These are phyloP conservation scores for Psittacus erithacus DNA, from an alignment of 2,113 vertebrate species.

Conservation along the genomic window DNA sequence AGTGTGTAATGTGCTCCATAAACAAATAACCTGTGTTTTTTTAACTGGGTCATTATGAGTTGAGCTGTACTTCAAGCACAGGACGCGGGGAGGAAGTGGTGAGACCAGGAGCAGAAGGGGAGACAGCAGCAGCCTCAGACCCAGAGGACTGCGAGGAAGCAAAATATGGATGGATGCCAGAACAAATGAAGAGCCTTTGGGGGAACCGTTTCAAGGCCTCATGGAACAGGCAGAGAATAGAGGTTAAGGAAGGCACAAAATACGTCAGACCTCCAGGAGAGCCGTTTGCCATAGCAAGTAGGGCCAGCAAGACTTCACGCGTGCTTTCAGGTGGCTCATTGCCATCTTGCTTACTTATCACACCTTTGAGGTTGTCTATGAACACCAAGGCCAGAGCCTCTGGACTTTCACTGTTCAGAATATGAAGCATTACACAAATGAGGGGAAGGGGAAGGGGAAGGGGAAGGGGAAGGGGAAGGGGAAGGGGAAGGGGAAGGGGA, in stretches of 20 bases:
- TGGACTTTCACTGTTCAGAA: not conserved
- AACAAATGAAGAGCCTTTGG: slow-evolving; percentile 44
- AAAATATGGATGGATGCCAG: slow-evolving; percentile 43
- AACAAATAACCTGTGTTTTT: slow-evolving; percentile 57
- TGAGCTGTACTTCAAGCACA: not conserved
- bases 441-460: accelerated
- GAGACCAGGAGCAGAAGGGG: slow-evolving; percentile 9
- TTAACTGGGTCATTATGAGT: slow-evolving; percentile 26
- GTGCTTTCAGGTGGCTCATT: not conserved
- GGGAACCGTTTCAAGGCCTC: not conserved
- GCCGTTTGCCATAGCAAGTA: not conserved
- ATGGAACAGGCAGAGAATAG: not conserved
- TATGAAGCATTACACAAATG: not conserved
- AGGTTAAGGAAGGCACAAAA: not conserved
- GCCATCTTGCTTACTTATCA: not conserved
- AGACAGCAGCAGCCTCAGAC: slow-evolving; percentile 11
- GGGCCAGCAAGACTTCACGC: not conserved
- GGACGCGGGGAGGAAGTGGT: slow-evolving; percentile 55
- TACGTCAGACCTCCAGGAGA: not conserved
- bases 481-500: too few species aligned
- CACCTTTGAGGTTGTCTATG: not conserved
- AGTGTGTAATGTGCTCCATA: slow-evolving; percentile 10
- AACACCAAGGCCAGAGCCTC: not conserved
- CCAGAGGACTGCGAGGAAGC: slow-evolving; percentile 5
- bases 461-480: accelerated